Percentiles rank a stretch among this genome's conserved stretches.
Evolutionary conservation across 92 coral and sea anemone species (phyloP).

Genomic region (Scolanthus callimorphus): DNA sequence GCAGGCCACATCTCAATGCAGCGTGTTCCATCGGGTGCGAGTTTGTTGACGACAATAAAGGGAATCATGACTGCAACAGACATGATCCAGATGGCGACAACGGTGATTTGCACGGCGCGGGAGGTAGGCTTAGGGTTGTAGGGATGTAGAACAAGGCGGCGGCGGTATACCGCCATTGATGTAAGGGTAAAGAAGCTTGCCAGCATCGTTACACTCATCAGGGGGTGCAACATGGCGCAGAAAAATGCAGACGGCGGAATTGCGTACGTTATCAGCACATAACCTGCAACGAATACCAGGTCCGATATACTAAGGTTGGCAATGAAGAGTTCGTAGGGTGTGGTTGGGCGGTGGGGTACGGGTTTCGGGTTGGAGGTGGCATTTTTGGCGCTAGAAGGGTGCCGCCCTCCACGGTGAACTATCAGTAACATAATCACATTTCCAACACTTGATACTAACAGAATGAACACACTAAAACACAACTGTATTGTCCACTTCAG

Average conservation of each 20-base stretch:
- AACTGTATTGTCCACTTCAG: slow-evolving; percentile 5
- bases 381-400: background rate
- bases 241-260: background rate
- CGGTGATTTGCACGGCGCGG: background rate
- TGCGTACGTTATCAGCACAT: background rate
- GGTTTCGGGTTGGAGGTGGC: no score
- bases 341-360: background rate
- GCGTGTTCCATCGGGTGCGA: background rate
- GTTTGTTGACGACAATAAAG: background rate
- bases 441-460: background rate
- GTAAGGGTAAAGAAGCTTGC: slow-evolving; percentile 9
- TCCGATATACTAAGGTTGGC: slow-evolving; percentile 6
- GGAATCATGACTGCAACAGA: slow-evolving; percentile 1
- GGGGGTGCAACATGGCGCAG: background rate
- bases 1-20: slow-evolving; percentile 14
- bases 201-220: background rate
- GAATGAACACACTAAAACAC: background rate
- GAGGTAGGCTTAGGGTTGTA: slow-evolving; percentile 1
- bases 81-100: slow-evolving; percentile 4
- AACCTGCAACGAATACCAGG: background rate
- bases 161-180: slow-evolving; percentile 1
- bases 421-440: slow-evolving; percentile 3
- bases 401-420: background rate
- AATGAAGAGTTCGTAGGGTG: slow-evolving; percentile 10
- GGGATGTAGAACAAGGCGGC: slow-evolving; percentile 6